Percentiles rank a stretch among this genome's conserved stretches.
Evolutionary conservation across 2,888 invertebrate species (phyloP).

Genomic region (Acrobasis suavella): DNA sequence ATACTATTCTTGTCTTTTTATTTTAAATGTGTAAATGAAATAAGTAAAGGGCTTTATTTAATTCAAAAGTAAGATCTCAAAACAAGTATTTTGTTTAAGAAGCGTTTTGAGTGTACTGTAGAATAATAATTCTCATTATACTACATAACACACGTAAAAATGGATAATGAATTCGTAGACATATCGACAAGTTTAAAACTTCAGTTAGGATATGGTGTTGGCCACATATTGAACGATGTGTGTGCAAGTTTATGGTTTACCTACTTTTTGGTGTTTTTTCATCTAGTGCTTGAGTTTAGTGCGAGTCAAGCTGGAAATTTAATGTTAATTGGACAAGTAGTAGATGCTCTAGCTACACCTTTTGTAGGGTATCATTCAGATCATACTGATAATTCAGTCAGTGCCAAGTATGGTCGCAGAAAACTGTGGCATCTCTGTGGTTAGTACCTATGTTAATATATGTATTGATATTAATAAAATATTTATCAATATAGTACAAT

Average conservation of each 20-base stretch:
- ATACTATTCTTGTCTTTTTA: no score
- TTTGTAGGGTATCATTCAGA: conserved; percentile 94
- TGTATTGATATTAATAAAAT: neutral
- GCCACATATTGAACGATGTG: conserved; percentile 95
- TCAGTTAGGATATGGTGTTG: conserved; percentile 86
- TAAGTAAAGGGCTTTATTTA: no score
- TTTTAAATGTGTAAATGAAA: no score
- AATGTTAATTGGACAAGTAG: conserved; percentile 91
- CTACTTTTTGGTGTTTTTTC: conserved; percentile 92
- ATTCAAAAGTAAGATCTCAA: no score
- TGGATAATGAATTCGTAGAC: conserved; percentile 75
- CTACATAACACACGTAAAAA: conserved; percentile 34
- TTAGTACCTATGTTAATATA: conserved; percentile 58
- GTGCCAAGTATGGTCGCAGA: conserved; percentile 89
- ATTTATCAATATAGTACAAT: neutral
- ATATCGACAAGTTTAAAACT: conserved; percentile 68
- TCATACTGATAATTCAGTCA: conserved; percentile 84
- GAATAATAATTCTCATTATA: conserved; percentile 12
- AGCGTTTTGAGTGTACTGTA: neutral
- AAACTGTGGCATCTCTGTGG: conserved; percentile 96
- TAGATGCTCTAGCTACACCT: conserved; percentile 93
- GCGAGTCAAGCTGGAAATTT: conserved; percentile 83
- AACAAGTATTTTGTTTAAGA: neutral
- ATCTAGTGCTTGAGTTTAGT: conserved; percentile 82
- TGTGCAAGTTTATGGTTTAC: conserved; percentile 98